Base-by-base conservation (phyloP, 2,113 vertebrate species). In the Haplochromis burtoni region DNA sequence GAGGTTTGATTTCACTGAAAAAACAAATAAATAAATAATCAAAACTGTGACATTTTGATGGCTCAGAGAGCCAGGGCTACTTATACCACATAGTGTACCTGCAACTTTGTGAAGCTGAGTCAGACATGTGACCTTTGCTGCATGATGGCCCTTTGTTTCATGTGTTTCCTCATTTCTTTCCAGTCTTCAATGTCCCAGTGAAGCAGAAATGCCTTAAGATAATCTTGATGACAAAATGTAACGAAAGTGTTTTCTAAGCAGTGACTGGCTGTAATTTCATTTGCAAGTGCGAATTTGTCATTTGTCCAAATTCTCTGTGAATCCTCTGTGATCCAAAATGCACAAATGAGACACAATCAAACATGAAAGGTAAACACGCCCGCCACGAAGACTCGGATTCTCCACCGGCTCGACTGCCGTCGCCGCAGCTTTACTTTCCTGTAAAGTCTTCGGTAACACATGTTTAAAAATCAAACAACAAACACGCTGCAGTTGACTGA, bases 161-260 rank as follows among this genome's bases (percentile, higher is more conserved):
- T 33, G 73, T 78, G 47, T 78, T n/a, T 33, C 45, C 57, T 40
- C 19, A 51, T 87, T 79, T 14, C 13, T 63, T n/a, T 86, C 63
- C 54, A 45, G 80, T 66, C 53, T 42, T 81, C n/a, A 21, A 4
- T 29, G 51, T 84, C 38, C 54, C 29, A 1, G 29, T 61, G 40
- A 91, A 87, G 68, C 68, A 91, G 86, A 86, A 80, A 90, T 66
- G 88, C 90, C 92, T 87, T 83, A 81, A 90, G 61, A 86, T 61
- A 47, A 84, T n/a, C 57, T 40, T 12, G 13, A 71, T 26, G 47
- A 33, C 24, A 38, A 68, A 82, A 38, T n/a, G 14, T n/a, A 55
- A 17, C 26, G 19, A 55, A 45, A 33, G 45, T 51, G 16, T 51
- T 53, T 81, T 53, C 26, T 49, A 57, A 63, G 40, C 17, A 84